Conservation (phyloP, 2,113 vertebrate genomes). For the Thunnus maccoyii region DNA sequence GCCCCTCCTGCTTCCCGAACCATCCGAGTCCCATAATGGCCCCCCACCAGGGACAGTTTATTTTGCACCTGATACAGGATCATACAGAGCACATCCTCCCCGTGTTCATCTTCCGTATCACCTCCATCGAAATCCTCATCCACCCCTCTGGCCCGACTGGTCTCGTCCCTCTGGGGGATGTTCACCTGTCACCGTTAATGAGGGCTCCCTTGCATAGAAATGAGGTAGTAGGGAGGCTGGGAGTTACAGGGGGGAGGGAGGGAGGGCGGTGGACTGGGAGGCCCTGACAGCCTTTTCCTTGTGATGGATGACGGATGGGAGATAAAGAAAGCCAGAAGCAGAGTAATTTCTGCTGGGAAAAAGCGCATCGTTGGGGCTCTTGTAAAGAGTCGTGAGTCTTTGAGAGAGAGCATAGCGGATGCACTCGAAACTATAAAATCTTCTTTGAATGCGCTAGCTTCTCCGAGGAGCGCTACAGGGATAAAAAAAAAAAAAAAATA, state of each 20-base stretch:
- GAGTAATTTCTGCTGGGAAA: constrained; percentile 53
- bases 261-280: constrained; percentile 30
- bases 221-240: background rate
- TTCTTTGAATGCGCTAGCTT: background rate
- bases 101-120: constrained; percentile 33
- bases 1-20: constrained; percentile 10
- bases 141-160: constrained; percentile 47
- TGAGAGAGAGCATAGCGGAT: background rate
- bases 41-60: constrained; percentile 67
- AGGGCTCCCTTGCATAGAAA: constrained; percentile 41
- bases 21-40: constrained; percentile 33
- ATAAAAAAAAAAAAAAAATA: background rate
- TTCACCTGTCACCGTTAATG: constrained; percentile 80
- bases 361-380: constrained; percentile 1
- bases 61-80: constrained; percentile 25
- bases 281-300: constrained; percentile 37
- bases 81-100: constrained; percentile 29
- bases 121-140: constrained; percentile 42
- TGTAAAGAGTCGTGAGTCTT: constrained; percentile 29
- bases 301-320: constrained; percentile 55
- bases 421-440: constrained; percentile 3
- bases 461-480: background rate
- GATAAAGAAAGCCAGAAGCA: constrained; percentile 57
- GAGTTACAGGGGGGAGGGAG: constrained; percentile 8
- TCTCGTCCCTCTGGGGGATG: constrained; percentile 56